Evolutionary conservation across 2,113 vertebrate species (phyloP).

Genomic region (Cranoglanis bouderius): DNA sequence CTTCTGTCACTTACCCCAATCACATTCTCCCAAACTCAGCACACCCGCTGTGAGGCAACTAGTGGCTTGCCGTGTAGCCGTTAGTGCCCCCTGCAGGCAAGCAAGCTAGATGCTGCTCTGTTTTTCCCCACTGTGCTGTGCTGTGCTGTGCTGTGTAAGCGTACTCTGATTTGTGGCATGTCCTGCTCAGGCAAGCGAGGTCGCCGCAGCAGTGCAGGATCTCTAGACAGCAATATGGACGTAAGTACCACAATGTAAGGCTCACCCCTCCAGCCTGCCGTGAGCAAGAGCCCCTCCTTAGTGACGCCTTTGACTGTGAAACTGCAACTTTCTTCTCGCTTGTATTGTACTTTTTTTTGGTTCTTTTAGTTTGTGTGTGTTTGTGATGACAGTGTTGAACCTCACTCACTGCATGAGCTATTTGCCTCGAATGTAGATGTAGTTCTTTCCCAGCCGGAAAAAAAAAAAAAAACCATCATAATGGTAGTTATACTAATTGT

Average conservation of each 20-base stretch:
- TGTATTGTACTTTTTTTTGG: slow-evolving; percentile 29
- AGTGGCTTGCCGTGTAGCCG: slow-evolving; percentile 58
- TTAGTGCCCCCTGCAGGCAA: slow-evolving; percentile 60
- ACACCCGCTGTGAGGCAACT: slow-evolving; percentile 12
- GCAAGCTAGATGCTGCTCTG: slow-evolving; percentile 59
- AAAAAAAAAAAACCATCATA: neutral
- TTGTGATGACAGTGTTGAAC: slow-evolving; percentile 33
- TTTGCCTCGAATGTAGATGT: slow-evolving; percentile 8
- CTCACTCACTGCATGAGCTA: slow-evolving; percentile 38
- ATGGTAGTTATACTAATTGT: neutral
- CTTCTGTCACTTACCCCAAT: slow-evolving; percentile 5
- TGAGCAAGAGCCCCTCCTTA: slow-evolving; percentile 68
- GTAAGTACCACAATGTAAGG: slow-evolving; percentile 84
- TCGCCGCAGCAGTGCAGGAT: slow-evolving; percentile 99
- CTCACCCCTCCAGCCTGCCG: slow-evolving; percentile 65
- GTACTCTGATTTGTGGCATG: slow-evolving; percentile 95
- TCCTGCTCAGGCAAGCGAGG: slow-evolving; percentile 99
- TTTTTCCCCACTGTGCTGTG: slow-evolving; percentile 47
- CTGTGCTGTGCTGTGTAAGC: slow-evolving; percentile 65
- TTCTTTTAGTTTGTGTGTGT: slow-evolving; percentile 20
- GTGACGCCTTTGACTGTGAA: slow-evolving; percentile 73
- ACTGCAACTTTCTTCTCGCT: slow-evolving; percentile 53
- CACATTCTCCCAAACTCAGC: slow-evolving; percentile 3
- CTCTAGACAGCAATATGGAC: slow-evolving; percentile 99
- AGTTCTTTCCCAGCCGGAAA: neutral